Base-by-base conservation (phyloP, 2,888 invertebrate species). In the Dolichomitus sp. region DNA sequence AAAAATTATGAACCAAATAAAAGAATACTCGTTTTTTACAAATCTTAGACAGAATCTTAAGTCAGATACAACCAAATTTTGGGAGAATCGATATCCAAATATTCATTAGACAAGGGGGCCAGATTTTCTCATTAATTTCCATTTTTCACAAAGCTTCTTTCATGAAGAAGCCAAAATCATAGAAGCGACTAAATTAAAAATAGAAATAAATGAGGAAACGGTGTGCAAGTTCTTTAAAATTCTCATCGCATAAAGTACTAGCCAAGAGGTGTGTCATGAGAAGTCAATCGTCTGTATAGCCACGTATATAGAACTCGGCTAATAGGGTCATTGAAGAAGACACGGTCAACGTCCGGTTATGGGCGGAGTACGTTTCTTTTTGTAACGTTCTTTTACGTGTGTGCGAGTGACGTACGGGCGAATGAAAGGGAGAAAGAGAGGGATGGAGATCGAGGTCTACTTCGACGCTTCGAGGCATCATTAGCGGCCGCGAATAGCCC, bases 401-500 rank as follows among this genome's bases (percentile, higher is more conserved):
- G 73, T 69, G 81, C 63, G 74, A 68, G 52, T 66, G 73, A 63
- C 17, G 33, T 52, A 59, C n/a, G 54, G n/a, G 27, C 59, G 37
- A 74, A 65, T 37, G 52, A 59, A 48, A 70, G 37, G 17, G 50
- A 61, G 63, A 79, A 65, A n/a, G 66, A 70, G 50, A 63, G 59
- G 54, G 52, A 74, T 40, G 68, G 17, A 75, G 82, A 79, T 70
- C 70, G 82, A 75, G 79, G 82, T 79, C 66, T 82, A 61, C 82
- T 82, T 82, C 45, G 75, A 82, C 79, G 85, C 84, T 81, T 80
- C 79, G 77, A 83, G 86, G 86, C 87, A 86, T 87, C 87, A 87
- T 87, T 87, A 87, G 83, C 76, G 79, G 84, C 81, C 80, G 87
- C 85, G 81, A 86, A 86, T 86, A 85, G 82, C 83, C 83, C 74